Base-by-base conservation (phyloP, 2,888 invertebrate genomes). In the Drosophila kuntzei region DNA sequence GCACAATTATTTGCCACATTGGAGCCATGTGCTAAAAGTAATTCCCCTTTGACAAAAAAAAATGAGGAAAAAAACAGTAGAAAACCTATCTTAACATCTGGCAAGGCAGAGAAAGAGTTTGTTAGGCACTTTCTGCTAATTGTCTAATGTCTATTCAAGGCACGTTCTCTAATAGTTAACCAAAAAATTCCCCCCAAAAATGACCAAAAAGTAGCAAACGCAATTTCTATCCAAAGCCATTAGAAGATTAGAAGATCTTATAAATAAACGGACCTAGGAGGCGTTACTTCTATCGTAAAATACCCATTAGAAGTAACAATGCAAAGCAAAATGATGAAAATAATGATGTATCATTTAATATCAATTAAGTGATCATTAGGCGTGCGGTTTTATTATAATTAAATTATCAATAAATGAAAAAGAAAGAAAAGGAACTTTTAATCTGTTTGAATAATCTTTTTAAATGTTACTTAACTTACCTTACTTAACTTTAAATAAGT, bases 121-220 rank as follows among this genome's bases (percentile, higher is more conserved):
- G 43, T 60, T 64, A 34, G 34, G 6, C 54, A 59, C 37, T 75
- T 50, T 60, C 20, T n/a, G 53, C 12, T 22, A 11, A 27, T 53
- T 55, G 4, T 36, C 9, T 37, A 58, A 12, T 62, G 16, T 9
- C 14, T 41, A 18, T 58, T 57, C 18, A 11, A 39, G 58, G 27
- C 59, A 20, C 47, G 55, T 55, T 64, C 55, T 34, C 22, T 20
- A 25, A 51, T 12, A 16, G 20, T 43, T 46, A 8, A 8, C 14
- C 2, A 29, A 54, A 71, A 76, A 76, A 32, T 32, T 64, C 51
- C 73, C 76, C 76, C 8, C n/a, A 27, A 29, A 29, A 32, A 51
- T 37, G 18, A 12, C 27, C 18, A 8, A 34, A 27, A 59, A 60
- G 2, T 8, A 8, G 6, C 39, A 32, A 51, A 36, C 32, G 3